Conservation (phyloP, 2,797 vertebrate species). For the Malacoraja senta region DNA sequence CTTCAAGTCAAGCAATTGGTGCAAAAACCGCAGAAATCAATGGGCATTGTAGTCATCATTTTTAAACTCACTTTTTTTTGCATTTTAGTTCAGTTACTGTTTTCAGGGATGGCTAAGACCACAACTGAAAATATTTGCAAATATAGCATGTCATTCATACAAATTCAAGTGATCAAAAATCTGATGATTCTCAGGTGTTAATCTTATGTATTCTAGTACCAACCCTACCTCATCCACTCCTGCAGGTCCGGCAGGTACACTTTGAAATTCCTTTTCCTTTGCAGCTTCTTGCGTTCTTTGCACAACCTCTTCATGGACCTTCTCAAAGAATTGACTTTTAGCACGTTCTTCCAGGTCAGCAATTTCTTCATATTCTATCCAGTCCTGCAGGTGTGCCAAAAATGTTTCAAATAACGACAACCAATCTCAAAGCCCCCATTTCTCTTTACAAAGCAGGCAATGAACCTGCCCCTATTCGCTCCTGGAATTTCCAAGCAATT, state of each 20-base stretch:
- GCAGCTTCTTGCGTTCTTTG: constrained; percentile 91
- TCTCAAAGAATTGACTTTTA: constrained; percentile 96
- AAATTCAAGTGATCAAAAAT: neutral
- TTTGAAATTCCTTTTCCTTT: constrained; percentile 89
- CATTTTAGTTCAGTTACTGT: neutral
- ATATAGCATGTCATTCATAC: neutral
- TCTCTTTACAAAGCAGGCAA: neutral
- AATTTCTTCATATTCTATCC: constrained; percentile 98
- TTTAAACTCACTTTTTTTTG: neutral
- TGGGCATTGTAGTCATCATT: neutral
- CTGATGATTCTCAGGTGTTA: neutral
- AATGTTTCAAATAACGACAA: neutral
- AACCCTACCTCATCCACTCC: constrained; percentile 78
- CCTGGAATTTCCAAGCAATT: neutral
- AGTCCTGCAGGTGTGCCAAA: constrained; percentile 66
- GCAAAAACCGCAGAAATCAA: neutral
- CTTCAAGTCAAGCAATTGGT: neutral
- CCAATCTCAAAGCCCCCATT: too few relatives aligned
- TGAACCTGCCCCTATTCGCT: too few relatives aligned
- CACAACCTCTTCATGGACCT: constrained; percentile 88
- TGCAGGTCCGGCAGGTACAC: constrained; percentile 84
- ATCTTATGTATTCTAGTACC: neutral
- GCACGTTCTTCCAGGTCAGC: constrained; percentile 93
- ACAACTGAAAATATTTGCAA: neutral
- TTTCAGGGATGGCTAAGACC: neutral